Conservation (phyloP, 2,113 vertebrate genomes). For the Oryctolagus cuniculus region DNA sequence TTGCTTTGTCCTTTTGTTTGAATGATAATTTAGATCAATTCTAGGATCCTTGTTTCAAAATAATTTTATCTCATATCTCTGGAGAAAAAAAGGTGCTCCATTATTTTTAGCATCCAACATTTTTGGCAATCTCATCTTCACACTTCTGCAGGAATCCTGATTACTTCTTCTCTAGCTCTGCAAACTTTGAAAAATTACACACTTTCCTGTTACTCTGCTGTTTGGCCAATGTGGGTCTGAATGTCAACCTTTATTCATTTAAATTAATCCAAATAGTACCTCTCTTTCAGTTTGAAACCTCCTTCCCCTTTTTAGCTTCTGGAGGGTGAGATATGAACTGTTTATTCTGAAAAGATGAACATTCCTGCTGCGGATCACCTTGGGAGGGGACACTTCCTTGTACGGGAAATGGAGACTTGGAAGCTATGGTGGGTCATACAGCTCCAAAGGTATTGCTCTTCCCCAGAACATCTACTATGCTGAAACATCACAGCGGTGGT, state of each 20-base stretch:
- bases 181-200: neutral
- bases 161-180: neutral
- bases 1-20: neutral
- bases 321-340: neutral
- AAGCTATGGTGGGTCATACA: neutral
- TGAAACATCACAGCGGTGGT: too few species aligned
- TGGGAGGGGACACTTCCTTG: neutral
- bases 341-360: neutral
- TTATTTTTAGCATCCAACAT: neutral
- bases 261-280: neutral
- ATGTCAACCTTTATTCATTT: neutral
- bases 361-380: neutral
- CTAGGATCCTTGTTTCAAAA: slow-evolving; percentile 3
- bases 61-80: neutral
- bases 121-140: neutral
- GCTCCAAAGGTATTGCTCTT: neutral
- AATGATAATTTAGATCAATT: neutral
- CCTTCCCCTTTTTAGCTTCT: slow-evolving; percentile 11
- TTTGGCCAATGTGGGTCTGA: neutral
- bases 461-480: neutral
- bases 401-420: neutral
- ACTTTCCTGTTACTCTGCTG: neutral
- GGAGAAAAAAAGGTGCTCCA: neutral
- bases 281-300: neutral
- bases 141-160: neutral